Evolutionary conservation across 2,113 vertebrate genomes (phyloP).

Genomic region (Ariopsis seemanni): DNA sequence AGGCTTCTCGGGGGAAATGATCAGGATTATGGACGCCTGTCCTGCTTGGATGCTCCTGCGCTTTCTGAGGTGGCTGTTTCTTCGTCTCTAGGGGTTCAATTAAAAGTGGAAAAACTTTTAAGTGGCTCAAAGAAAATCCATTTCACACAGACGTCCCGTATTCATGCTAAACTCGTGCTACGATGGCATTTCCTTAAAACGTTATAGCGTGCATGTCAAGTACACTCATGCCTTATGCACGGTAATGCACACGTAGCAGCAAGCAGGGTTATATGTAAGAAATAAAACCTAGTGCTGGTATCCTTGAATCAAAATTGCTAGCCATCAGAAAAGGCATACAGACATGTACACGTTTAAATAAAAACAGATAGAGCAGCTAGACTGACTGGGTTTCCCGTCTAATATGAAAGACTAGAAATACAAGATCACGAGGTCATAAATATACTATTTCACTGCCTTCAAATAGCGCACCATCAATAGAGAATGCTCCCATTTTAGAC

Average conservation of each 20-base stretch:
- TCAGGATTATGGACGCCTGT: conserved; percentile 75
- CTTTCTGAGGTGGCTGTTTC: conserved; percentile 72
- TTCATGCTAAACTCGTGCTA: neutral
- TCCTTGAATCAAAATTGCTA: neutral
- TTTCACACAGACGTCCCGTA: neutral
- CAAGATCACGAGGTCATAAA: neutral
- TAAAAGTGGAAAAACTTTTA: conserved; percentile 30
- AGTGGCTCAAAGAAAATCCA: neutral
- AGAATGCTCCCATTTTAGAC: conserved; percentile 92
- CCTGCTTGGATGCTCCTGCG: conserved; percentile 74
- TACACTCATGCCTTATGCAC: neutral
- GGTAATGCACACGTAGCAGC: neutral
- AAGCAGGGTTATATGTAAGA: no score
- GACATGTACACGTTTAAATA: neutral
- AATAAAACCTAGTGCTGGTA: neutral
- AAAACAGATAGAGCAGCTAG: neutral
- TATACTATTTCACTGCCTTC: neutral
- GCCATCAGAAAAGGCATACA: neutral
- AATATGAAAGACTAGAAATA: neutral
- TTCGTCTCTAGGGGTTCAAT: conserved; percentile 81
- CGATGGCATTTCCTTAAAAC: neutral
- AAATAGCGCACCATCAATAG: conserved; percentile 80
- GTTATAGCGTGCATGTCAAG: neutral
- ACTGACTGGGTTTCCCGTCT: neutral
- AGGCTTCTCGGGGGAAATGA: conserved; percentile 76